Evolutionary conservation across 2,113 vertebrate genomes (phyloP).

Genomic region (Noturus placidus): DNA sequence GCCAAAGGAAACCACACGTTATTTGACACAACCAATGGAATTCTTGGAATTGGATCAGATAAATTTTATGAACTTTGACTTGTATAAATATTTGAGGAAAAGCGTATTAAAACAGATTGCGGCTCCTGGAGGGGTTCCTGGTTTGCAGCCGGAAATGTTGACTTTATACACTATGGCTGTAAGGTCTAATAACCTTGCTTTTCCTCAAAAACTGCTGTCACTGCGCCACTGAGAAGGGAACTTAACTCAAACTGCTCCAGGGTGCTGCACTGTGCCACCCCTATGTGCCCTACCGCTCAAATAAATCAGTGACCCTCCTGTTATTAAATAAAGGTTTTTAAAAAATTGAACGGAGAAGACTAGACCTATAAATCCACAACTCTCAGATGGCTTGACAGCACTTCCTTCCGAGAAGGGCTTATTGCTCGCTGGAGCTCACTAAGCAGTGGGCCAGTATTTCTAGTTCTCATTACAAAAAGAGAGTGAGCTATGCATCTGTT

Average conservation of each 20-base stretch:
- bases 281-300: background rate
- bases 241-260: constrained; percentile 8
- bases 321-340: constrained; percentile 39
- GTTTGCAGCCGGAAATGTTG: background rate
- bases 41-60: constrained; percentile 27
- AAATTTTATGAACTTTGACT: constrained; percentile 26
- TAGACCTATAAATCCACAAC: constrained; percentile 25
- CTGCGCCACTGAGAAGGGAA: background rate
- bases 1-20: background rate
- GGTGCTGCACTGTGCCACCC: background rate
- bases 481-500: constrained; percentile 24
- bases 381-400: background rate
- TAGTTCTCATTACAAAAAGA: constrained; percentile 8
- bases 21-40: background rate
- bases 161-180: background rate
- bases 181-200: constrained; percentile 15
- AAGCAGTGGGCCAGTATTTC: constrained; percentile 26
- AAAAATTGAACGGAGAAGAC: constrained; percentile 11
- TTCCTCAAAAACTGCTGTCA: background rate
- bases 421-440: constrained; percentile 23
- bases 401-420: constrained; percentile 9
- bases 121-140: constrained; percentile 2
- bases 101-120: background rate
- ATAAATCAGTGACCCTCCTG: constrained; percentile 19
- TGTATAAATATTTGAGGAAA: background rate